phyloP scores from a whole-genome alignment of 2,113 vertebrate species.

The Rhadina sibilatrix region DNA sequence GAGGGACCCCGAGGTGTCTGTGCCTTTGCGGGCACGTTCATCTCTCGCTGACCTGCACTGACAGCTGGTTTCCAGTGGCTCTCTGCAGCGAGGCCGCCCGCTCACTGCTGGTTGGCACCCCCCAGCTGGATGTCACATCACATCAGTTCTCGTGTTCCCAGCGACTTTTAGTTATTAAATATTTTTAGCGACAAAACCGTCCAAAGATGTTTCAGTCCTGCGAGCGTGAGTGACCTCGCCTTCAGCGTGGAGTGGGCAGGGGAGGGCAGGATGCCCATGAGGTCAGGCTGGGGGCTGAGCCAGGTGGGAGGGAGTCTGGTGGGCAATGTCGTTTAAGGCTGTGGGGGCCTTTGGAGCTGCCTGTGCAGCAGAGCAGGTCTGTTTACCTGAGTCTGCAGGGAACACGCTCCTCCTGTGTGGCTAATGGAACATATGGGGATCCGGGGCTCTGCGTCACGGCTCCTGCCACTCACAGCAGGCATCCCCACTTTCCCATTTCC shows the following conservation, averaged over 20 bases:
- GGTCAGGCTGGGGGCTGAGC: background rate
- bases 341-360: background rate
- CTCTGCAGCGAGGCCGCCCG: background rate
- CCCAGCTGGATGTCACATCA: constrained; percentile 40
- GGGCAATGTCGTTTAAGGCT: accelerated
- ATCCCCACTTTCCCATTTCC: background rate
- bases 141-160: accelerated
- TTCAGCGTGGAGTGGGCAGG: background rate
- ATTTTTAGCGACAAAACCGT: background rate
- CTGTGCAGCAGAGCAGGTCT: accelerated
- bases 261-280: background rate
- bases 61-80: background rate
- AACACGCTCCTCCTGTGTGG: accelerated
- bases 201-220: background rate
- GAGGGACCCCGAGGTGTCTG: background rate
- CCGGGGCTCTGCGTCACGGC: background rate
- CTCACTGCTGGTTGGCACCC: background rate
- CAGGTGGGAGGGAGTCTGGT: background rate
- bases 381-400: background rate
- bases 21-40: background rate
- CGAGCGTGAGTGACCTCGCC: background rate
- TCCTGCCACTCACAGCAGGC: constrained; percentile 8
- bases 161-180: background rate
- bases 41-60: background rate
- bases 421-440: constrained; percentile 20